Percentiles rank a stretch among this genome's conserved stretches.
Evolutionary conservation across 2,113 vertebrate species (phyloP).

Genomic region (Sylvietta virens): DNA sequence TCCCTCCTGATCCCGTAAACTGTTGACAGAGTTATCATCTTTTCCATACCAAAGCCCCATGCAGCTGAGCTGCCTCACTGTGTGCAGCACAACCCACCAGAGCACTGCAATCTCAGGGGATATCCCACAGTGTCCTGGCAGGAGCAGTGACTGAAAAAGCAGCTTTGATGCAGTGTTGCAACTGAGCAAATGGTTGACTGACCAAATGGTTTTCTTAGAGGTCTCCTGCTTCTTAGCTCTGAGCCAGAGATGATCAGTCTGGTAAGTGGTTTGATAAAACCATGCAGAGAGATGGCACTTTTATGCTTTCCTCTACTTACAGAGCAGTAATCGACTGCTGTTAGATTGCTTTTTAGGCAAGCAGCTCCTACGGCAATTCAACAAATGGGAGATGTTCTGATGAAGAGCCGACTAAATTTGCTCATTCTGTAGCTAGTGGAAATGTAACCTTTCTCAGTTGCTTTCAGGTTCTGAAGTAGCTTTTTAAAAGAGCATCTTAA

Average conservation of each 20-base stretch:
- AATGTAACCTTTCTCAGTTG: neutral
- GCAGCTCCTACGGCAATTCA: neutral
- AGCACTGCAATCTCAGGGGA: accelerated
- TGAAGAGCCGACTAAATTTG: neutral
- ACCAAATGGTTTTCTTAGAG: neutral
- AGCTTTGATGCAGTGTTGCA: neutral
- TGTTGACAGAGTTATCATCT: neutral
- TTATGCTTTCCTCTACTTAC: neutral
- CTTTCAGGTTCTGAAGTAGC: neutral
- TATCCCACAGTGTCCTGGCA: neutral
- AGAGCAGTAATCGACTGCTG: neutral
- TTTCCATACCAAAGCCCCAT: neutral
- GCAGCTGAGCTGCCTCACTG: neutral
- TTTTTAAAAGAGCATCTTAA: slow-evolving; percentile 36
- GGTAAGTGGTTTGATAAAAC: neutral
- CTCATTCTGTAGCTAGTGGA: neutral
- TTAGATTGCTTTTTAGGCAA: neutral
- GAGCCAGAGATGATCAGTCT: neutral
- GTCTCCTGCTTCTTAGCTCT: neutral
- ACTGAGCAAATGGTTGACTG: neutral
- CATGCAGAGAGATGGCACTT: neutral
- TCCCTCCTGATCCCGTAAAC: neutral
- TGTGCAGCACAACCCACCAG: neutral
- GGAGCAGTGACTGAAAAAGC: neutral
- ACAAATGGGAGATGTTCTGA: neutral